phyloP scores from a whole-genome alignment of 2,797 vertebrate species.

The Carcharodon carcharias region DNA sequence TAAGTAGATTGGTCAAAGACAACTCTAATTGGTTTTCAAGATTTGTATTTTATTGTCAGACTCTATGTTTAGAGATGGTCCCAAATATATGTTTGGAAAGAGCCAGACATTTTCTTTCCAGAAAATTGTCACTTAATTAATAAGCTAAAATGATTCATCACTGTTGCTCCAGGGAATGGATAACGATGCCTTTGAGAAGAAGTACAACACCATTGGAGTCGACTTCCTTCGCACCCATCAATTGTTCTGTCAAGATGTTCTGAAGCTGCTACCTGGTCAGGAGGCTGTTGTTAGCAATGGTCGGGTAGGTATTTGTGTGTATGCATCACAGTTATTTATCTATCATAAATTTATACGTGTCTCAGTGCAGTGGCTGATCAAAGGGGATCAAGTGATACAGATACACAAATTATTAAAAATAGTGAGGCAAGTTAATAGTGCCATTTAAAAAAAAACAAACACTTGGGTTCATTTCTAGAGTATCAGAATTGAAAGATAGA shows the following conservation, averaged over 20 bases:
- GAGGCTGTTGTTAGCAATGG: constrained; percentile 81
- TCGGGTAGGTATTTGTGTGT: constrained; percentile 64
- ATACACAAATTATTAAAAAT: too few relatives aligned
- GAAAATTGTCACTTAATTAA: constrained; percentile 31
- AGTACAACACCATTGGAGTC: constrained; percentile 83
- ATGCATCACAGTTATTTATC: constrained; percentile 17
- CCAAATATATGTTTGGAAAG: background rate
- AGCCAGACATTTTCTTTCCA: background rate
- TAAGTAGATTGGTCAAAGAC: background rate
- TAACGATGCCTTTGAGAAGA: constrained; percentile 81
- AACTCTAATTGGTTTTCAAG: background rate
- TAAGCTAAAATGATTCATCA: constrained; percentile 39
- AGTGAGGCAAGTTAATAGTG: too few relatives aligned
- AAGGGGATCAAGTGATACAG: background rate
- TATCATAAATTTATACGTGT: background rate
- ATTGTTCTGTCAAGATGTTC: constrained; percentile 77
- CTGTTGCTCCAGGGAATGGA: constrained; percentile 72
- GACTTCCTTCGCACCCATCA: constrained; percentile 78
- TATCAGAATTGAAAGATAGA: too few relatives aligned
- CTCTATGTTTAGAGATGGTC: background rate
- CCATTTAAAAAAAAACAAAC: too few relatives aligned
- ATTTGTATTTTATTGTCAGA: constrained; percentile 19
- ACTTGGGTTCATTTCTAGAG: too few relatives aligned
- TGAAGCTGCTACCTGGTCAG: constrained; percentile 76
- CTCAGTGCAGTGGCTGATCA: background rate